phyloP scores from a whole-genome alignment of 2,888 invertebrate species.

The Eupelmus urozonus region DNA sequence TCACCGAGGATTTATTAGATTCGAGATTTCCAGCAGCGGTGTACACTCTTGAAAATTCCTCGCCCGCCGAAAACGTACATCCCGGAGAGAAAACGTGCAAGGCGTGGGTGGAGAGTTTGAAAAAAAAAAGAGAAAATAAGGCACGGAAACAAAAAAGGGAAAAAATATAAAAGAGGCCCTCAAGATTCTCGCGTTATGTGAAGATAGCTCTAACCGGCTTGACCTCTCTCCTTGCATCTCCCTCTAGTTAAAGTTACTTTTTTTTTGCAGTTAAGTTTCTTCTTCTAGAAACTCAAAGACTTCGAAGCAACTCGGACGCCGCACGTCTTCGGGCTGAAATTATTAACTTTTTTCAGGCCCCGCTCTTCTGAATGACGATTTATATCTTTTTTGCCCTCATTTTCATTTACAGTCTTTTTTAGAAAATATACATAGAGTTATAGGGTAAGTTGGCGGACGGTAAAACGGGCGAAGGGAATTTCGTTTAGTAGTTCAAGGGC shows the following conservation, averaged over 20 bases:
- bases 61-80: constrained; percentile 20
- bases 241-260: constrained; percentile 25
- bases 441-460: too few relatives aligned
- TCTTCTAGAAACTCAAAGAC: constrained; percentile 39
- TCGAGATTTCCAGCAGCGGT: constrained; percentile 27
- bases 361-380: constrained; percentile 24
- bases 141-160: background rate
- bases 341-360: constrained; percentile 27
- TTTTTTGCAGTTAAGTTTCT: constrained; percentile 46
- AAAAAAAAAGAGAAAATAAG: constrained; percentile 16
- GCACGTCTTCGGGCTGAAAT: constrained; percentile 22
- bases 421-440: too few relatives aligned
- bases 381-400: background rate
- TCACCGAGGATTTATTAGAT: constrained; percentile 47
- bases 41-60: constrained; percentile 28
- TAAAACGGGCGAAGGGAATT: too few relatives aligned
- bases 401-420: background rate
- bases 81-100: constrained; percentile 1
- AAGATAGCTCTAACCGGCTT: constrained; percentile 50
- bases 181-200: constrained; percentile 32
- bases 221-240: constrained; percentile 34
- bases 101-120: constrained; percentile 9
- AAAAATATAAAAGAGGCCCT: constrained; percentile 26
- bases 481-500: too few relatives aligned
- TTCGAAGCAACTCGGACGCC: constrained; percentile 23